A percentile compares a stretch with the other conserved stretches of the same genome.
Conservation (phyloP, 1,140 invertebrate genomes). For the Asobara japonica region DNA sequence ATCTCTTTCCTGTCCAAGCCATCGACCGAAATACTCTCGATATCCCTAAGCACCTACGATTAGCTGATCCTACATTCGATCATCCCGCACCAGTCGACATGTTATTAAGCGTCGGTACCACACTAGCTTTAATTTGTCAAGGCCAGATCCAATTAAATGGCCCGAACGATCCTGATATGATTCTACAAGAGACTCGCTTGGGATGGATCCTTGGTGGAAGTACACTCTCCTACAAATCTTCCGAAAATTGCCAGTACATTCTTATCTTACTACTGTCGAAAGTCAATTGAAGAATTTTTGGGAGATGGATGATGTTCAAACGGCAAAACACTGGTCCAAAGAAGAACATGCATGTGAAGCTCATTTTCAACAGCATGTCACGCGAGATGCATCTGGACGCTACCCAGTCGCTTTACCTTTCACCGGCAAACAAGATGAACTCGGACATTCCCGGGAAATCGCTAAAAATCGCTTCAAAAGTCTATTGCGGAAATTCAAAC, state of each 20-base stretch:
- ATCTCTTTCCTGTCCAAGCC: not conserved
- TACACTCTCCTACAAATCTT: not conserved
- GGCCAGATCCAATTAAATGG: not conserved
- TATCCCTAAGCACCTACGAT: not conserved
- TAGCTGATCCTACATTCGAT: not conserved
- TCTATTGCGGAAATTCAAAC: slow-evolving; percentile 24
- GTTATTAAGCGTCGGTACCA: not conserved
- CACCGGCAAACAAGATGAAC: not conserved
- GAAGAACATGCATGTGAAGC: not conserved
- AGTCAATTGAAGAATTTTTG: not conserved
- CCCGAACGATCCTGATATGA: too few relatives aligned
- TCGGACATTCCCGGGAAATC: slow-evolving; percentile 13
- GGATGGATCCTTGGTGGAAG: not conserved
- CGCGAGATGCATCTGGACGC: not conserved
- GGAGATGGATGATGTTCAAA: not conserved
- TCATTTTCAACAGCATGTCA: not conserved
- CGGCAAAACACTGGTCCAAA: not conserved
- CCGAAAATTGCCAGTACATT: not conserved
- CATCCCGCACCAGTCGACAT: not conserved
- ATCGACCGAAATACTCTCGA: not conserved
- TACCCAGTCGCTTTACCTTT: not conserved
- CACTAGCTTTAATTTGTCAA: not conserved
- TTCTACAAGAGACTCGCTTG: not conserved
- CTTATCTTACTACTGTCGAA: not conserved
- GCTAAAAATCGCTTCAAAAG: slow-evolving; percentile 25